Evolutionary conservation across 1,140 invertebrate species (phyloP).

Genomic region (Physella acuta): DNA sequence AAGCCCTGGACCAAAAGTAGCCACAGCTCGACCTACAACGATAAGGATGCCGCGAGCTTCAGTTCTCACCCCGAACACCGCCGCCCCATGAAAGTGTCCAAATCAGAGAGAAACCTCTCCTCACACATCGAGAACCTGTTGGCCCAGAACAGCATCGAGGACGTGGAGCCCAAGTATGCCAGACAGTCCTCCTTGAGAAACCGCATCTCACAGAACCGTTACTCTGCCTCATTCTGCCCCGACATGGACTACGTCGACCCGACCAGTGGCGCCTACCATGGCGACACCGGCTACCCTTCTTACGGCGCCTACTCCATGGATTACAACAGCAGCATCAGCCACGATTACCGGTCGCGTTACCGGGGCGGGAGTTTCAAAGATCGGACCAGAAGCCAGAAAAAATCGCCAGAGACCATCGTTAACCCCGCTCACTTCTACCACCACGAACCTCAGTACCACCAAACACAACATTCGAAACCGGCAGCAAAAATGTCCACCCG

Average conservation of each 20-base stretch:
- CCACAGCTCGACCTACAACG: background rate
- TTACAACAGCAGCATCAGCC: background rate
- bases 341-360: background rate
- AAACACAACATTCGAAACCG: too few species aligned
- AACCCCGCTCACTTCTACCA: too few species aligned
- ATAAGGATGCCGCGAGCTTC: background rate
- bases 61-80: background rate
- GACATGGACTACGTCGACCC: background rate
- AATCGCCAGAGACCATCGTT: too few species aligned
- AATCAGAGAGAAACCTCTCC: slow-evolving; percentile 11
- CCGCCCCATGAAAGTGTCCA: background rate
- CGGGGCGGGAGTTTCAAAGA: too few species aligned
- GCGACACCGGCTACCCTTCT: background rate
- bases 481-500: too few species aligned
- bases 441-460: too few species aligned
- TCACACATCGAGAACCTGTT: background rate
- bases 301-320: background rate
- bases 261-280: background rate
- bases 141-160: background rate
- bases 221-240: slow-evolving; percentile 8
- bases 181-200: background rate
- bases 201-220: background rate
- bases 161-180: background rate
- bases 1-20: slow-evolving; percentile 30
- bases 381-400: too few species aligned